Conservation (phyloP, 2,797 vertebrate genomes). For the Argyrosomus regius region DNA sequence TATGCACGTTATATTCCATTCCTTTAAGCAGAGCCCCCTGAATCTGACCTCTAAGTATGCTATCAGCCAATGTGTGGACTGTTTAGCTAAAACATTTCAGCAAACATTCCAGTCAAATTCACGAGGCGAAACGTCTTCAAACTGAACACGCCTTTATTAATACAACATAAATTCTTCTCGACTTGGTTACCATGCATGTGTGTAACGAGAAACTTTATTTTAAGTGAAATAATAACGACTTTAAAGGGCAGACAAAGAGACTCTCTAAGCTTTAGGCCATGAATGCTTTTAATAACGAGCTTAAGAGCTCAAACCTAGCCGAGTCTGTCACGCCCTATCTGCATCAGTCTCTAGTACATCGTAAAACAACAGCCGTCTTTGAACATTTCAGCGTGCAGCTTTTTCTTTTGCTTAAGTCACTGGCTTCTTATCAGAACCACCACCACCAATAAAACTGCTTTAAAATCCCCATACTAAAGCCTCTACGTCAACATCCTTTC, state of each 20-base stretch:
- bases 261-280: conserved; percentile 16
- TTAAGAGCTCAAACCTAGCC: conserved; percentile 59
- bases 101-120: background rate
- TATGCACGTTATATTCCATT: no score
- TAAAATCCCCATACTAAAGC: conserved; percentile 64
- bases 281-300: conserved; percentile 48
- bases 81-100: background rate
- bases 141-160: background rate
- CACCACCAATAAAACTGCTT: conserved; percentile 57
- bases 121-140: background rate
- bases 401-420: conserved; percentile 47
- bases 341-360: conserved; percentile 27
- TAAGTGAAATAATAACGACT: conserved; percentile 31
- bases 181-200: background rate
- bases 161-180: background rate
- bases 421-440: conserved; percentile 55
- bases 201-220: background rate
- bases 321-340: conserved; percentile 39
- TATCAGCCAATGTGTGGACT: background rate
- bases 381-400: conserved; percentile 38
- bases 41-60: no score
- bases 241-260: conserved; percentile 23
- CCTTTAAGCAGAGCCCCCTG: no score
- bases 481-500: conserved; percentile 44
- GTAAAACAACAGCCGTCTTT: conserved; percentile 49